Conservation (phyloP, 2,888 invertebrate genomes). For the Agrotis exclamationis region DNA sequence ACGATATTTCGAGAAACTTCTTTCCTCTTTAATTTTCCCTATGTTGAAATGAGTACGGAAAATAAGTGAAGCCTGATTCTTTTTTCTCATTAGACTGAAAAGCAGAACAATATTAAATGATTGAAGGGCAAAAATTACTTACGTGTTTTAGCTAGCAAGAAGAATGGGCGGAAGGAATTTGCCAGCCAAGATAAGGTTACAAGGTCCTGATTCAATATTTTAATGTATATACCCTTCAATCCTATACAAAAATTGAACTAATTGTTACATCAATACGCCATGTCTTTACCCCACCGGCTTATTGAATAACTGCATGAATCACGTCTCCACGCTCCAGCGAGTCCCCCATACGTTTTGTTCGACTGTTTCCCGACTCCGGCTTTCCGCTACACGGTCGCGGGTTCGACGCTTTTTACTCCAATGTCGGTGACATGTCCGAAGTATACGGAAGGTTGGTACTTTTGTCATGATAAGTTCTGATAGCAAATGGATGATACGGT, state of each 20-base stretch:
- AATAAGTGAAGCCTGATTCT: not conserved
- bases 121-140: not conserved
- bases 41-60: not conserved
- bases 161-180: too few species aligned
- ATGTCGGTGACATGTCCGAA: conserved; percentile 78
- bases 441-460: conserved; percentile 59
- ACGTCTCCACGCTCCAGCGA: conserved; percentile 82
- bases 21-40: conserved; percentile 9
- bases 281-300: conserved; percentile 77
- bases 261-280: conserved; percentile 52
- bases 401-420: conserved; percentile 79
- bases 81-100: not conserved
- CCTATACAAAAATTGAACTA: conserved; percentile 16
- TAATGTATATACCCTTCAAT: not conserved
- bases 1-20: conserved; percentile 11
- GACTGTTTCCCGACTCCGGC: conserved; percentile 60
- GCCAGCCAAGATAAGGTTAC: too few species aligned
- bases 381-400: conserved; percentile 76
- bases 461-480: conserved; percentile 79
- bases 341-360: conserved; percentile 83
- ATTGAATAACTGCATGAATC: conserved; percentile 90
- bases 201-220: too few species aligned
- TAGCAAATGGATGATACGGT: conserved; percentile 58
- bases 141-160: too few species aligned
- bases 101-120: not conserved